These are phyloP conservation scores for Papilio aristodemus DNA, from an alignment of 1,140 invertebrate species.

Conservation along the genomic window DNA sequence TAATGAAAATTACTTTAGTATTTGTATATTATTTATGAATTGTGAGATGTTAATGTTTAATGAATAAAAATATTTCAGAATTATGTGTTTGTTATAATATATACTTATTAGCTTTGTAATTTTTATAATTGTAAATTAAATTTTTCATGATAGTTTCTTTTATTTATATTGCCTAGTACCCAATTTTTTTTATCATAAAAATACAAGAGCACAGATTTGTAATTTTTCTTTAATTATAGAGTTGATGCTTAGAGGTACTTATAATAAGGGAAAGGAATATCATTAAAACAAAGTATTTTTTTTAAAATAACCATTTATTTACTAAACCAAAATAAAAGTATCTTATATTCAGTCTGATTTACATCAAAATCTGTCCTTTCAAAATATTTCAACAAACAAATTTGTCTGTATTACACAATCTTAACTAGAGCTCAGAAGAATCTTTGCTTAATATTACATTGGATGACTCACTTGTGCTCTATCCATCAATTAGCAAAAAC, in stretches of 20 bases:
- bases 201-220: too few species aligned
- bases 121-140: conserved; percentile 17
- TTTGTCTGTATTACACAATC: conserved; percentile 39
- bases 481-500: conserved; percentile 9
- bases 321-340: conserved; percentile 67
- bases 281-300: too few species aligned
- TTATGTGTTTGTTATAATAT: background rate
- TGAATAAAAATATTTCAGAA: background rate
- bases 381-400: conserved; percentile 60
- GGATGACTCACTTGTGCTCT: conserved; percentile 38
- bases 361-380: conserved; percentile 64
- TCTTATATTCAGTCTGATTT: conserved; percentile 74
- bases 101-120: conserved; percentile 23
- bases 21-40: background rate
- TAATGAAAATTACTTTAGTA: conserved; percentile 13
- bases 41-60: background rate
- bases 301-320: conserved; percentile 64
- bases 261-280: background rate
- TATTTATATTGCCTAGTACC: conserved; percentile 3
- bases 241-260: too few species aligned
- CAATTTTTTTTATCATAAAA: too few species aligned
- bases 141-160: background rate
- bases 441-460: conserved; percentile 30
- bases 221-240: too few species aligned
- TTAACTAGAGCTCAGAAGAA: conserved; percentile 23